These are phyloP conservation scores for Eupithecia subumbrata DNA, from an alignment of 2,888 invertebrate species.

Conservation along the genomic window DNA sequence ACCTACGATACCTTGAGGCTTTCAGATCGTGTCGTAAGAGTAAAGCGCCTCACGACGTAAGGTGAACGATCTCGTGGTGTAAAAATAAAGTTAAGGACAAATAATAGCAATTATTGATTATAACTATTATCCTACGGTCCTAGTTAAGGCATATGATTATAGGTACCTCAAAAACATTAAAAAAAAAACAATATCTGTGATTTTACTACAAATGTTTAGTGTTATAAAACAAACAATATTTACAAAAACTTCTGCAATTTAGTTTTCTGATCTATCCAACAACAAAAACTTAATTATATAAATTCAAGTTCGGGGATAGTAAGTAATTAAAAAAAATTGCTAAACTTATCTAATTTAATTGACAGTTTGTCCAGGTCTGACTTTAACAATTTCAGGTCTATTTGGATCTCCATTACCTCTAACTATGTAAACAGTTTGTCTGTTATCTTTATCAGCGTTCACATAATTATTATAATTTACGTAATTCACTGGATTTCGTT, in stretches of 20 bases:
- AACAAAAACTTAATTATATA: too few species aligned
- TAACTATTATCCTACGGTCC: not conserved
- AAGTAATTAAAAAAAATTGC: too few species aligned
- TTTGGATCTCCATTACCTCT: conserved; percentile 79
- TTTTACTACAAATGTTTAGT: not conserved
- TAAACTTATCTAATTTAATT: conserved; percentile 22
- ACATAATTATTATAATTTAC: conserved; percentile 19
- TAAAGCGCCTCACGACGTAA: conserved; percentile 45
- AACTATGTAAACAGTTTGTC: conserved; percentile 71
- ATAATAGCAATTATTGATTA: conserved; percentile 32
- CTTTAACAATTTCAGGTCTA: conserved; percentile 72
- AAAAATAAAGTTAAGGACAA: conserved; percentile 69
- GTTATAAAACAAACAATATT: too few species aligned
- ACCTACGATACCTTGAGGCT: conserved; percentile 37
- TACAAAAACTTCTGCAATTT: too few species aligned
- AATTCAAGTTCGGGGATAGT: too few species aligned
- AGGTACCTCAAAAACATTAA: not conserved
- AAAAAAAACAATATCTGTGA: not conserved
- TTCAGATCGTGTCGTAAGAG: conserved; percentile 44
- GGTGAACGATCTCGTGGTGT: conserved; percentile 62
- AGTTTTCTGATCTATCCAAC: too few species aligned
- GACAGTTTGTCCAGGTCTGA: conserved; percentile 63
- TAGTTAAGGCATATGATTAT: not conserved
- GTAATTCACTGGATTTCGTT: not conserved
- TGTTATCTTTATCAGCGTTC: conserved; percentile 44